These are phyloP conservation scores for Neoitamus cyanurus DNA, from an alignment of 2,888 invertebrate genomes.

Conservation along the genomic window DNA sequence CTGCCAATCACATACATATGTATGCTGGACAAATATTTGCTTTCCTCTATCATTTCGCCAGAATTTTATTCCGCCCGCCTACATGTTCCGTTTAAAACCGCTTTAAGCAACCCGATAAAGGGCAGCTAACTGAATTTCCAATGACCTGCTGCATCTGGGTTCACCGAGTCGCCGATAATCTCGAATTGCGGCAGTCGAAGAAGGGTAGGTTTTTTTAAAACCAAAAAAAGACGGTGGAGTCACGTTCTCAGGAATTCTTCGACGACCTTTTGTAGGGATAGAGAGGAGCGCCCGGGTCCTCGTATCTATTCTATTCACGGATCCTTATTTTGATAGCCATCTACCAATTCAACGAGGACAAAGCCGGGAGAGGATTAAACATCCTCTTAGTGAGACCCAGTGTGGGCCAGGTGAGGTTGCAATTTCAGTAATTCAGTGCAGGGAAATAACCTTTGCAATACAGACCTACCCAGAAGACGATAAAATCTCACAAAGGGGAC, in stretches of 20 bases:
- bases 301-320: constrained; percentile 43
- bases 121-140: background rate
- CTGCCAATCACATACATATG: background rate
- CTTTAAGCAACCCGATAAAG: background rate
- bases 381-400: background rate
- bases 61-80: background rate
- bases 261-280: background rate
- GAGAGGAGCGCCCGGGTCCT: background rate
- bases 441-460: constrained; percentile 16
- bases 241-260: constrained; percentile 32
- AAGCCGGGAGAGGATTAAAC: constrained; percentile 40
- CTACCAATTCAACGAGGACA: constrained; percentile 42
- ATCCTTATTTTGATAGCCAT: constrained; percentile 46
- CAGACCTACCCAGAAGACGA: constrained; percentile 45
- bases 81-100: background rate
- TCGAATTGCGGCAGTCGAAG: background rate
- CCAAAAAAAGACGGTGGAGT: constrained; percentile 7
- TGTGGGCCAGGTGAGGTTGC: constrained; percentile 45
- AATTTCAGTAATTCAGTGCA: constrained; percentile 46
- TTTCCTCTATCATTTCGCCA: background rate
- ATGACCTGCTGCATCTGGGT: background rate
- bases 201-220: constrained; percentile 10
- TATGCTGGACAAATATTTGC: background rate
- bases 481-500: constrained; percentile 45
- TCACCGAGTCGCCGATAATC: background rate